Base-by-base conservation (phyloP, 2,888 invertebrate species). In the Exephanes ischioxanthus region DNA sequence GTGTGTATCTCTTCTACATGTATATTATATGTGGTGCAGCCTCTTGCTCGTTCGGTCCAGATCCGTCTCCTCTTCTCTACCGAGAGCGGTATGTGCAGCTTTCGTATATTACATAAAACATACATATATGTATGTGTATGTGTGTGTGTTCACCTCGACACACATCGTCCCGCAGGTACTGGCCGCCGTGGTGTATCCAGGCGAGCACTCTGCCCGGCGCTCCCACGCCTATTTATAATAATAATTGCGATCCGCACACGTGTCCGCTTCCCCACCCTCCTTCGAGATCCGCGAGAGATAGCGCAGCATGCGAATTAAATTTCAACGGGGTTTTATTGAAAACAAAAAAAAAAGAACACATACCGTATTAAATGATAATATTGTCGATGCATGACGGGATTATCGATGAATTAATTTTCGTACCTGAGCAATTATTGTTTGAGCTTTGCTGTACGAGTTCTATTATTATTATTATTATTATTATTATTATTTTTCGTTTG, bases 21-120 rank as follows among this genome's bases (percentile, higher is more conserved):
- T 66, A 37, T 37, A 41, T 51, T 33, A 30, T 48, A 66, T 67
- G 14, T 53, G 5, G 11, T 7, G 22, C 41, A 30, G 66, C n/a
- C 70, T 37, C 55, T 68, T 72, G 72, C 51, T 16, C 22, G 37
- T 51, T 70, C 53, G 53, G 72, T 73, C 67, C 72, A 63, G 72
- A 80, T 84, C 72, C 80, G 72, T 80, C 76, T 79, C 41, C 41
- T 67, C 37, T 48, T 37, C 48, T 55, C 37, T 22, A 45, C 75
- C 33, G 45, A 66, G 63, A 53, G 48, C 19, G 51, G 61, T 73
- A 53, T 53, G 53, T 70, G 33, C 51, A 51, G 37, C 41, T 9
- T 19, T 16, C 19, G 3, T 67, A 4, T 41, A 41, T 61, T 61
- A 22, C 45, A 48, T 48, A 16, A 16, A 16, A 61, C 26, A 4